Percentiles rank a stretch among this genome's conserved stretches.
phyloP scores from a whole-genome alignment of 2,797 vertebrate species.

The Salmo trutta region DNA sequence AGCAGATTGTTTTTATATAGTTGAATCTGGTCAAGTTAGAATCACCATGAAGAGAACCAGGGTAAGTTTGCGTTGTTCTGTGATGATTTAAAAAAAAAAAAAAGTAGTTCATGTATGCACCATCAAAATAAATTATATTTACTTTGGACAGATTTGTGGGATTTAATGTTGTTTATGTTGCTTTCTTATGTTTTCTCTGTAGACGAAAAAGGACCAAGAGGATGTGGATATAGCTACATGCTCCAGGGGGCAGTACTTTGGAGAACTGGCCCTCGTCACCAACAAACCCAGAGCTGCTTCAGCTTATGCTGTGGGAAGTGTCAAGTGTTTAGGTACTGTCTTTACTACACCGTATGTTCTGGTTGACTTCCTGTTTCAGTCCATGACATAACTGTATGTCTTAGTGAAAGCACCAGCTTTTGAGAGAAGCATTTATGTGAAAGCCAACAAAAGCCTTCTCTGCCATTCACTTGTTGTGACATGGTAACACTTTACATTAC shows the following conservation, averaged over 20 bases:
- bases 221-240: slow-evolving; percentile 93
- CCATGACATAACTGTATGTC: neutral
- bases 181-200: slow-evolving; percentile 35
- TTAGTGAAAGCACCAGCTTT: neutral
- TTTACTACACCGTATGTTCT: slow-evolving; percentile 9
- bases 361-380: slow-evolving; percentile 14
- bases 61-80: slow-evolving; percentile 71
- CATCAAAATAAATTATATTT: neutral
- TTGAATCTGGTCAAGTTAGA: slow-evolving; percentile 97
- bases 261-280: slow-evolving; percentile 95
- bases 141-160: neutral
- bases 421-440: neutral
- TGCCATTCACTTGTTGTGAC: neutral
- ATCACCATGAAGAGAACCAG: slow-evolving; percentile 96
- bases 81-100: no score
- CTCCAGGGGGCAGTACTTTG: slow-evolving; percentile 96
- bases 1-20: slow-evolving; percentile 97
- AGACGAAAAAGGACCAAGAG: slow-evolving; percentile 80
- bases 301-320: slow-evolving; percentile 92
- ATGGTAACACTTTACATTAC: neutral
- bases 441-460: neutral
- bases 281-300: slow-evolving; percentile 98
- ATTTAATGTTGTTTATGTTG: slow-evolving; percentile 2
- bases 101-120: neutral
- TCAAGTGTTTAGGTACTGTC: slow-evolving; percentile 94